Percentiles rank a stretch among this genome's conserved stretches.
These are phyloP conservation scores for Choloepus didactylus DNA, from an alignment of 2,797 vertebrate genomes.

Conservation along the genomic window DNA sequence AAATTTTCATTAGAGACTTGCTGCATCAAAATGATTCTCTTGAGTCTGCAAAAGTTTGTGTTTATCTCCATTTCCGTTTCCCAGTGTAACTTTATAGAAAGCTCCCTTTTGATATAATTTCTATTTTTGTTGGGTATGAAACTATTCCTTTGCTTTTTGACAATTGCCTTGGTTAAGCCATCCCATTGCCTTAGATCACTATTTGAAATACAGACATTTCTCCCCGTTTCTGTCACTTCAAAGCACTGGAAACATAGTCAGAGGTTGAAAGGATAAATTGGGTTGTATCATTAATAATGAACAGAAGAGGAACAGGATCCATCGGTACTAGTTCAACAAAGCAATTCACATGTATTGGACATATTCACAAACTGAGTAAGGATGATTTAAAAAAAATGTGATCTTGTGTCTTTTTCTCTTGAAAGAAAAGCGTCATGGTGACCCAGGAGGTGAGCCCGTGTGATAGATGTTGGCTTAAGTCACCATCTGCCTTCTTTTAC, in stretches of 20 bases:
- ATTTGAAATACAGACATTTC: conserved; percentile 36
- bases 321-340: background rate
- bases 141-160: conserved; percentile 62
- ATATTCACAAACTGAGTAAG: background rate
- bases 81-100: conserved; percentile 40
- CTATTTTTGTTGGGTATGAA: conserved; percentile 31
- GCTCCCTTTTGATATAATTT: conserved; percentile 9
- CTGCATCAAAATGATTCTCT: conserved; percentile 17
- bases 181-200: conserved; percentile 35
- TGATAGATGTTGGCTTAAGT: background rate
- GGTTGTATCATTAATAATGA: background rate
- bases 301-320: background rate
- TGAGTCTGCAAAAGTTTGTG: conserved; percentile 42
- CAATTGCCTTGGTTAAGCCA: conserved; percentile 4
- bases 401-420: conserved; percentile 22
- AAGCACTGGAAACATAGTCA: background rate
- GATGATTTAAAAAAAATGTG: background rate
- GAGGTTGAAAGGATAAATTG: conserved; percentile 30
- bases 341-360: background rate
- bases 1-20: conserved; percentile 29
- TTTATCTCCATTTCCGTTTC: conserved; percentile 38
- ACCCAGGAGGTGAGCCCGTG: background rate
- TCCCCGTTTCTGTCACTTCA: background rate
- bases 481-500: background rate
- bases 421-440: conserved; percentile 15